phyloP scores from a whole-genome alignment of 2,113 vertebrate genomes.

The Crotalus helleri region DNA sequence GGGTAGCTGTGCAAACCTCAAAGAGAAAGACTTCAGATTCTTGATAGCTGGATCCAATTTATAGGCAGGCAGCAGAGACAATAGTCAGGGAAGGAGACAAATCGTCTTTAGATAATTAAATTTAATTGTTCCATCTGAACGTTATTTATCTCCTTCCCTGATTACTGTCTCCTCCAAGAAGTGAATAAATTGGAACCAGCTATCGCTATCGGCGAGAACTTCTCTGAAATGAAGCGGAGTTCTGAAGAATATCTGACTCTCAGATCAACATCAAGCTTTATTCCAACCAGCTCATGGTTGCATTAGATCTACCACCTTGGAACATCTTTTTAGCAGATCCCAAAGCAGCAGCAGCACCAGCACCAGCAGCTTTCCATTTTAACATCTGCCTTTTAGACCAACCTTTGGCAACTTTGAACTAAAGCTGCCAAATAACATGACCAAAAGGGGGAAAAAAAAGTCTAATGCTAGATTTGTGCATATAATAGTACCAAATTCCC shows the following conservation, averaged over 20 bases:
- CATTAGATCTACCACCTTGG: constrained; percentile 58
- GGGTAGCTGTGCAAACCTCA: constrained; percentile 40
- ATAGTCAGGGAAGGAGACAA: constrained; percentile 67
- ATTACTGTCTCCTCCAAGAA: constrained; percentile 61
- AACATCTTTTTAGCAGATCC: constrained; percentile 61
- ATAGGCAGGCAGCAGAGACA: constrained; percentile 60
- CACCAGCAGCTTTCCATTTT: constrained; percentile 24
- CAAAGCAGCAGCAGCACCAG: constrained; percentile 32
- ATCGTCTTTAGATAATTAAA: constrained; percentile 69
- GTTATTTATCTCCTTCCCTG: constrained; percentile 69
- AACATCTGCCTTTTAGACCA: background rate
- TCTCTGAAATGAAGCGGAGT: constrained; percentile 20
- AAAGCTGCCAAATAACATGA: background rate
- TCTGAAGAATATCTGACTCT: constrained; percentile 52
- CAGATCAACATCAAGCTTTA: constrained; percentile 40
- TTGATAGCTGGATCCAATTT: constrained; percentile 71
- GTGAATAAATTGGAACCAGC: constrained; percentile 69
- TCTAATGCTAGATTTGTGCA: background rate
- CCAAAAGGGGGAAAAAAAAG: background rate
- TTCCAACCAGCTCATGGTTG: constrained; percentile 42
- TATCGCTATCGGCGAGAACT: constrained; percentile 53
- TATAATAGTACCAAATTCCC: background rate
- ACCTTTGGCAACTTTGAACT: background rate
- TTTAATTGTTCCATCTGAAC: constrained; percentile 71
- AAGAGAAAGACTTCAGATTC: constrained; percentile 38